Percentiles rank a stretch among this genome's conserved stretches.
Conservation (phyloP, 30 jellyfish, hydroid and myxozoan genomes). For the Pelagia noctiluca region DNA sequence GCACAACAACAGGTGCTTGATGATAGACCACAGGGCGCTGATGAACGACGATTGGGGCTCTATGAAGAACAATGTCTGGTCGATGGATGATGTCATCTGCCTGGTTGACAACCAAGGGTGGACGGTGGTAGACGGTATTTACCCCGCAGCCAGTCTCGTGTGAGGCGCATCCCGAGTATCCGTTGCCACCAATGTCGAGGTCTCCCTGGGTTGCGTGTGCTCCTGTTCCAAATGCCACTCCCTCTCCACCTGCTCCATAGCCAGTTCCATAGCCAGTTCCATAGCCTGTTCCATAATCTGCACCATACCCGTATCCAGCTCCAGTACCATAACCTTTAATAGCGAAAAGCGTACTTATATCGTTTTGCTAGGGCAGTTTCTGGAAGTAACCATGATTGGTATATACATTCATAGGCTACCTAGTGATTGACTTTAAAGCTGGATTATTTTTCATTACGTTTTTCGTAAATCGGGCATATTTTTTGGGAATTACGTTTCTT, state of each 20-base stretch:
- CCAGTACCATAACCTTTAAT: constrained; percentile 31
- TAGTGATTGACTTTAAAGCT: too few relatives aligned
- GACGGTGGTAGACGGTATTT: constrained; percentile 71
- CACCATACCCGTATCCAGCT: constrained; percentile 49
- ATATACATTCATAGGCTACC: too few relatives aligned
- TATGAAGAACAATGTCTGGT: constrained; percentile 80
- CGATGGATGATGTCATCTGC: constrained; percentile 84
- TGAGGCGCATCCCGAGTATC: neutral
- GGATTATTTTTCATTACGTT: too few relatives aligned
- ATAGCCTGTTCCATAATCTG: constrained; percentile 38
- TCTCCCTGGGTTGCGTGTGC: neutral
- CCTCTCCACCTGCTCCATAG: constrained; percentile 5
- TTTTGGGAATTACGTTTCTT: too few relatives aligned
- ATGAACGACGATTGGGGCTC: constrained; percentile 86
- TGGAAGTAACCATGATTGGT: too few relatives aligned
- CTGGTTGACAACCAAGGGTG: constrained; percentile 77
- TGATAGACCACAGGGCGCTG: constrained; percentile 85
- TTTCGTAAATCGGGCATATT: too few relatives aligned
- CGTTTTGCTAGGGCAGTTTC: too few relatives aligned
- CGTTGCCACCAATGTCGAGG: constrained; percentile 26
- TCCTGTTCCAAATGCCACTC: constrained; percentile 10
- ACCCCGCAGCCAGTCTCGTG: constrained; percentile 62
- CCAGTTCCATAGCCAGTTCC: constrained; percentile 51
- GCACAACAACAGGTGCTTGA: constrained; percentile 88
- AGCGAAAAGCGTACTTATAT: constrained; percentile 14